phyloP scores from a whole-genome alignment of 2,888 invertebrate species.

The Drosophila rellima region DNA sequence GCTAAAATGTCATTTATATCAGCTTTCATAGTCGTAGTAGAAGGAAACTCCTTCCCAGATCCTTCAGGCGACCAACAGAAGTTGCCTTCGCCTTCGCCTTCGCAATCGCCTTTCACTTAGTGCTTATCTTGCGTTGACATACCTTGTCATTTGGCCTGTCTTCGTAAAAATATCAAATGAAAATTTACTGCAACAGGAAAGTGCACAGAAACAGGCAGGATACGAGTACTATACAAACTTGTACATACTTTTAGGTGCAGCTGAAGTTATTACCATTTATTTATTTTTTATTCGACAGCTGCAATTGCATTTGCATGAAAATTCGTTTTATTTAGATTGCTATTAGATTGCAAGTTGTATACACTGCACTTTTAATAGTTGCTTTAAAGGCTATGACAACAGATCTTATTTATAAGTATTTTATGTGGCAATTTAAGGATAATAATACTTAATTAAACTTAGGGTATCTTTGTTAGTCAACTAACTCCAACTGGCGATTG shows the following conservation, averaged over 20 bases:
- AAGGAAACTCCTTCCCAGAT: conserved; percentile 36
- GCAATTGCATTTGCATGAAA: conserved; percentile 45
- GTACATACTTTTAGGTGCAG: conserved; percentile 8
- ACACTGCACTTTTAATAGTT: neutral
- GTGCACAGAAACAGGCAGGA: conserved; percentile 21
- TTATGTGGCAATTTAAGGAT: no score
- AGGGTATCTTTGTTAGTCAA: neutral
- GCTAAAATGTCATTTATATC: conserved; percentile 66
- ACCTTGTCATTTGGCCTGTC: conserved; percentile 75
- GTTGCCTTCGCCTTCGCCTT: conserved; percentile 20
- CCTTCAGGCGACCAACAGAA: conserved; percentile 16
- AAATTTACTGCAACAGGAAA: conserved; percentile 65
- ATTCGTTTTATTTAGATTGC: conserved; percentile 24
- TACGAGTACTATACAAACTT: conserved; percentile 2
- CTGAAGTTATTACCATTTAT: conserved; percentile 34
- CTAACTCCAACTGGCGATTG: neutral
- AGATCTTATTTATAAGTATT: no score
- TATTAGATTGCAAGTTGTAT: conserved; percentile 17
- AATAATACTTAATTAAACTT: no score
- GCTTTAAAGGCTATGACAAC: no score
- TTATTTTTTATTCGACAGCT: conserved; percentile 29
- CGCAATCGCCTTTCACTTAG: conserved; percentile 36
- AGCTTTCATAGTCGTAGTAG: conserved; percentile 42
- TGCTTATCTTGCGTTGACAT: conserved; percentile 78
- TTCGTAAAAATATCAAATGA: conserved; percentile 74